Conservation (phyloP, 2,888 invertebrate species). For the Antitype chi region DNA sequence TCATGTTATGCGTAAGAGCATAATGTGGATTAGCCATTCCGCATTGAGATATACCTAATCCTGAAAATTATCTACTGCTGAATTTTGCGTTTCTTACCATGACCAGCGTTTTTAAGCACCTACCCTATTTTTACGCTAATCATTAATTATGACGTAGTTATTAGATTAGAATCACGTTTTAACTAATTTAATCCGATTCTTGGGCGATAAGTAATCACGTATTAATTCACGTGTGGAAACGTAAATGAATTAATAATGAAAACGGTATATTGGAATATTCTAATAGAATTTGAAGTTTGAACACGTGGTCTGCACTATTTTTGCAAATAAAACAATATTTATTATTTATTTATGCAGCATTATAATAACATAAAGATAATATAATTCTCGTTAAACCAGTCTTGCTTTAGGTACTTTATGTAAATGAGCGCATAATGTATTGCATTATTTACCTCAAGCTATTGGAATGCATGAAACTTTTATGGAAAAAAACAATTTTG, state of each 20-base stretch:
- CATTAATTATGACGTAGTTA: background rate
- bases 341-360: background rate
- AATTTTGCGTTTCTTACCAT: background rate
- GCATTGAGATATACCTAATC: constrained; percentile 3
- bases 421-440: background rate
- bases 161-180: constrained; percentile 20
- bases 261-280: background rate
- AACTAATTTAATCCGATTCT: background rate
- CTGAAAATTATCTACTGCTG: background rate
- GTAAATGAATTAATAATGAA: background rate
- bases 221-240: background rate
- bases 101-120: background rate
- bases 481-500: background rate
- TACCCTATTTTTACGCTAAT: background rate
- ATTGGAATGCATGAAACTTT: background rate
- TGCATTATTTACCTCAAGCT: background rate
- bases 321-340: background rate
- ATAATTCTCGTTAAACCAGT: background rate
- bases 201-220: background rate
- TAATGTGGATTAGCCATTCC: background rate
- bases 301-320: background rate
- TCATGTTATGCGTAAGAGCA: background rate
- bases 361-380: background rate
- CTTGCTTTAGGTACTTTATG: constrained; percentile 19
- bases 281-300: background rate